Conservation (phyloP, 2,888 invertebrate species). For the Seladonia tumulorum region DNA sequence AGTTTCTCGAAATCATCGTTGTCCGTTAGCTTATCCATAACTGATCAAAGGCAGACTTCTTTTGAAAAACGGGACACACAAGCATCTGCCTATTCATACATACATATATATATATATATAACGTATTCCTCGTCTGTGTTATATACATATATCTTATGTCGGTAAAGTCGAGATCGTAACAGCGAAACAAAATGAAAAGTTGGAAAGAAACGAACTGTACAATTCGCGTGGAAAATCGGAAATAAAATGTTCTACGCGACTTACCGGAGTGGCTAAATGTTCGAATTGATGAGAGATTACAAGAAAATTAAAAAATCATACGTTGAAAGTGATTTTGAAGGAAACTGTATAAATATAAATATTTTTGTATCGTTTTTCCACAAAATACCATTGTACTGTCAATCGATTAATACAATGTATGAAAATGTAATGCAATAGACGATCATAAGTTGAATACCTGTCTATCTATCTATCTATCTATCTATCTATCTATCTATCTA, state of each 20-base stretch:
- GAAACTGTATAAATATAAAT: background rate
- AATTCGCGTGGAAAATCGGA: background rate
- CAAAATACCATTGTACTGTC: background rate
- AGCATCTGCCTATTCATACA: background rate
- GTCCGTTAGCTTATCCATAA: slow-evolving; percentile 64
- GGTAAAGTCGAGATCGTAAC: background rate
- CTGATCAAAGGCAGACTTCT: background rate
- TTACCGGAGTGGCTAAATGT: background rate
- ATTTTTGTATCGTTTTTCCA: background rate
- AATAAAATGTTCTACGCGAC: background rate
- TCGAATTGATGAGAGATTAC: background rate
- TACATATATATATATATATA: background rate
- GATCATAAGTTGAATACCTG: background rate
- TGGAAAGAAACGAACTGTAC: background rate
- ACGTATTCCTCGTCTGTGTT: too few relatives aligned
- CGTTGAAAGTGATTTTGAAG: background rate
- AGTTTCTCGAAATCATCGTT: slow-evolving; percentile 65
- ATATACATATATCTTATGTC: background rate
- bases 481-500: too few relatives aligned
- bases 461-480: too few relatives aligned
- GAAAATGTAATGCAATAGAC: background rate
- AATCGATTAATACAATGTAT: slow-evolving; percentile 1
- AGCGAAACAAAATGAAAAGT: background rate
- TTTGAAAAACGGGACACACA: background rate
- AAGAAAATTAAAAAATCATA: background rate